Percentiles rank a stretch among this genome's conserved stretches.
phyloP scores from a whole-genome alignment of 2,888 invertebrate species.

The Philereme transversata region DNA sequence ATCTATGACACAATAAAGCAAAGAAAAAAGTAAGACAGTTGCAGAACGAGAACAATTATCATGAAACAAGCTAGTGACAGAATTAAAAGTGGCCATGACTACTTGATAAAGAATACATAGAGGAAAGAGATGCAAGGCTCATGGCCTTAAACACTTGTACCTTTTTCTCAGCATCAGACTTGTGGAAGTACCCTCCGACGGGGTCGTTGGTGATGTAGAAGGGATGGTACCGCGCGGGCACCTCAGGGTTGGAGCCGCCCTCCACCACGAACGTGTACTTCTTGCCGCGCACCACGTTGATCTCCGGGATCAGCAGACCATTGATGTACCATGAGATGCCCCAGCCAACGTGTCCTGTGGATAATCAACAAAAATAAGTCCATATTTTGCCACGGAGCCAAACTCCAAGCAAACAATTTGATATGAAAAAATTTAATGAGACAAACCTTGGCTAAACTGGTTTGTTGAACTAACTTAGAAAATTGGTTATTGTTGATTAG shows the following conservation, averaged over 20 bases:
- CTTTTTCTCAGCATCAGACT: slow-evolving; percentile 91
- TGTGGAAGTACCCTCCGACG: slow-evolving; percentile 94
- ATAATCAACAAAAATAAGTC: not conserved
- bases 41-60: too few relatives aligned
- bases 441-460: too few relatives aligned
- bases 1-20: too few relatives aligned
- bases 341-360: slow-evolving; percentile 95
- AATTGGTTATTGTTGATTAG: too few relatives aligned
- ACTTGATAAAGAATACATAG: not conserved
- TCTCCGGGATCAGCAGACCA: slow-evolving; percentile 95
- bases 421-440: too few relatives aligned
- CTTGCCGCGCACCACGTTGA: slow-evolving; percentile 93
- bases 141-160: slow-evolving; percentile 69
- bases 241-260: slow-evolving; percentile 91
- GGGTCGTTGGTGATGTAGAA: slow-evolving; percentile 97
- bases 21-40: too few relatives aligned
- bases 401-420: too few relatives aligned
- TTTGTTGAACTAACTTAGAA: too few relatives aligned
- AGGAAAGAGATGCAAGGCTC: too few relatives aligned
- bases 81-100: too few relatives aligned
- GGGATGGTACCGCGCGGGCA: slow-evolving; percentile 94
- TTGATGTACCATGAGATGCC: slow-evolving; percentile 98
- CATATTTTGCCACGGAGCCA: too few relatives aligned
- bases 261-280: slow-evolving; percentile 95
- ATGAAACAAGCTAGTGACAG: too few relatives aligned